These are phyloP conservation scores for Hypena proboscidalis DNA, from an alignment of 2,888 invertebrate species.

Conservation along the genomic window DNA sequence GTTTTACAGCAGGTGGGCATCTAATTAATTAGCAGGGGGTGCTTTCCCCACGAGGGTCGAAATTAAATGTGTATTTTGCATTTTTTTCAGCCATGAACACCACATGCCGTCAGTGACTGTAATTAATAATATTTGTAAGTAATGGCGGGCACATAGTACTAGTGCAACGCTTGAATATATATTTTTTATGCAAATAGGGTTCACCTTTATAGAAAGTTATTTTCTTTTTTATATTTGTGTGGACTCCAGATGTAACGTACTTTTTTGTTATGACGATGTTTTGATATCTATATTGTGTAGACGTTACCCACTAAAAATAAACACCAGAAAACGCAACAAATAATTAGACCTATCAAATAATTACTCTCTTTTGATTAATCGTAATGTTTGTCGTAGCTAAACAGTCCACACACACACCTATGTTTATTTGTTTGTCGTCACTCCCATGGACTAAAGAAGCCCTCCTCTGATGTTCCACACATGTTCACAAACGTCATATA, in stretches of 20 bases:
- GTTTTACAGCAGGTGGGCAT: constrained; percentile 73
- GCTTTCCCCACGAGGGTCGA: constrained; percentile 65
- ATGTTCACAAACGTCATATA: constrained; percentile 5
- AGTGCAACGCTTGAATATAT: constrained; percentile 26
- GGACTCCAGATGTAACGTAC: no score
- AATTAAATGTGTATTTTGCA: constrained; percentile 81
- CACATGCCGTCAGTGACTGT: constrained; percentile 64
- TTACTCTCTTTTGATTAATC: no score
- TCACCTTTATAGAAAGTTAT: not conserved
- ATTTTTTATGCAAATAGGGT: constrained; percentile 27
- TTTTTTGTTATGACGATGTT: not conserved
- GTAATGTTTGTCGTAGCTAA: no score
- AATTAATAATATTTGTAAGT: constrained; percentile 67
- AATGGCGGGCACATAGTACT: constrained; percentile 46
- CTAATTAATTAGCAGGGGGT: constrained; percentile 76
- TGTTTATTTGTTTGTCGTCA: no score
- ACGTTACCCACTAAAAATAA: no score
- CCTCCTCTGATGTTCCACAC: constrained; percentile 5
- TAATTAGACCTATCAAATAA: no score
- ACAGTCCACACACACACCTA: no score
- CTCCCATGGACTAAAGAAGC: no score
- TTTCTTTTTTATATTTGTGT: not conserved
- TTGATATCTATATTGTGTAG: no score
- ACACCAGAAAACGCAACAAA: no score
- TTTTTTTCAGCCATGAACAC: constrained; percentile 65